Percentiles rank a stretch among this genome's conserved stretches.
These are phyloP conservation scores for Melanargia galathea DNA, from an alignment of 2,888 invertebrate species.

Conservation along the genomic window DNA sequence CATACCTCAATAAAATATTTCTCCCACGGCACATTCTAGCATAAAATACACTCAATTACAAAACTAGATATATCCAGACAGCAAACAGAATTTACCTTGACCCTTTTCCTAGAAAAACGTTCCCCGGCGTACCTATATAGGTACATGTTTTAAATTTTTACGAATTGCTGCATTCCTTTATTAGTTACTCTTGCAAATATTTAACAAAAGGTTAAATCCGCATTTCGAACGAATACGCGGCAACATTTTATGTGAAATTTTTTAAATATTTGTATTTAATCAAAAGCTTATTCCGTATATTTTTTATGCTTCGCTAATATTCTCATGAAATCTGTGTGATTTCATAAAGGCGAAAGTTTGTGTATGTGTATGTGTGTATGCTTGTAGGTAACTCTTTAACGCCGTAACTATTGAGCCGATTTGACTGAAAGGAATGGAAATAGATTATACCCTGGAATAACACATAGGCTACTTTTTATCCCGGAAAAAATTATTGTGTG, in stretches of 20 bases:
- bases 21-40: background rate
- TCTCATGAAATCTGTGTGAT: no score
- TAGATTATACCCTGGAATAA: no score
- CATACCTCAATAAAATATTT: background rate
- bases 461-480: no score
- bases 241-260: background rate
- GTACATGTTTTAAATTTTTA: constrained; percentile 12
- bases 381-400: no score
- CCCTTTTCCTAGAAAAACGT: constrained; percentile 26
- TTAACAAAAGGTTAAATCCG: constrained; percentile 17
- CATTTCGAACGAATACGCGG: background rate
- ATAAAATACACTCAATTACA: constrained; percentile 20
- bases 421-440: no score
- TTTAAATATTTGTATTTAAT: background rate
- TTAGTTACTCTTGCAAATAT: constrained; percentile 18
- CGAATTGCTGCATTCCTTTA: constrained; percentile 14
- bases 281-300: background rate
- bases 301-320: no score
- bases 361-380: no score
- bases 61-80: constrained; percentile 13
- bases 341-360: no score
- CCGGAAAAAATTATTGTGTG: no score
- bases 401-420: no score
- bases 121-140: constrained; percentile 2
- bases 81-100: constrained; percentile 30